phyloP scores from a whole-genome alignment of 2,888 invertebrate species.

The Rhingia campestris region DNA sequence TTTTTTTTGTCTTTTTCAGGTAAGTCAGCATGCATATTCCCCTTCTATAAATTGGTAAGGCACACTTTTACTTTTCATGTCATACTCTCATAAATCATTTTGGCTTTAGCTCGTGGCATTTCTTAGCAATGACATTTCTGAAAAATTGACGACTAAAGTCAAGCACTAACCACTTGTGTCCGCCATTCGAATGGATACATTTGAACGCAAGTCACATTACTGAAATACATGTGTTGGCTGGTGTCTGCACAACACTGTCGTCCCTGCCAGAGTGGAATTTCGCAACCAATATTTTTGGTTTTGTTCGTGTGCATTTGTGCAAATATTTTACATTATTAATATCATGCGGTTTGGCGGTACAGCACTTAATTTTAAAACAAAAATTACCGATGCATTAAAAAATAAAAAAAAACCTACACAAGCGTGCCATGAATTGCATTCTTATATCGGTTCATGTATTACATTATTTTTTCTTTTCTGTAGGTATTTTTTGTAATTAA shows the following conservation, averaged over 20 bases:
- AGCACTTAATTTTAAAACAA: neutral
- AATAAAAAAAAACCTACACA: neutral
- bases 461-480: slow-evolving; percentile 4
- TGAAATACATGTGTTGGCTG: slow-evolving; percentile 13
- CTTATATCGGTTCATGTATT: slow-evolving; percentile 38
- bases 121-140: neutral
- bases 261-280: slow-evolving; percentile 18
- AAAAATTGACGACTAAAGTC: neutral
- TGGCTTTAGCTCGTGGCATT: neutral
- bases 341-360: neutral
- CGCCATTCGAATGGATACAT: neutral
- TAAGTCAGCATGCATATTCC: no score
- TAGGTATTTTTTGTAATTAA: slow-evolving; percentile 37
- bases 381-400: slow-evolving; percentile 34
- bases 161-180: neutral
- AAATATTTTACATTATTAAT: slow-evolving; percentile 32
- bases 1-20: no score
- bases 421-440: slow-evolving; percentile 43
- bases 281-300: slow-evolving; percentile 16
- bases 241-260: neutral
- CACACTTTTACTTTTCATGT: no score
- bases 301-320: slow-evolving; percentile 9
- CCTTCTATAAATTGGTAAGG: no score
- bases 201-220: slow-evolving; percentile 42
- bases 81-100: neutral